Conservation (phyloP, 2,797 vertebrate genomes). For the Cirrhinus molitorella region DNA sequence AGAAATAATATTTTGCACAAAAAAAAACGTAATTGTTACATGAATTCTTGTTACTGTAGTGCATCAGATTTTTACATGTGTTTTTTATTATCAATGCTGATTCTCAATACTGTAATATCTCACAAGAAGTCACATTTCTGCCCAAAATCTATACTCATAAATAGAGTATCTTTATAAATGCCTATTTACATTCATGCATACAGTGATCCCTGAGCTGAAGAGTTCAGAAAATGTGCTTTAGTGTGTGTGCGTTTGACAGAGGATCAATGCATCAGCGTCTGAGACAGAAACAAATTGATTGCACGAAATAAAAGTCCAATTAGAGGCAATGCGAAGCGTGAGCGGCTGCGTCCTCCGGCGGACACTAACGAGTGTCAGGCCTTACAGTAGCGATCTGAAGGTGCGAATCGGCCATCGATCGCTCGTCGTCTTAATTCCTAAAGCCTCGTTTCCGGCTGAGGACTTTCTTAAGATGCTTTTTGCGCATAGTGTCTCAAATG, state of each 20-base stretch:
- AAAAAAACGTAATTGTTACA: no score
- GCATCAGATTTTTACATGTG: no score
- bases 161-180: no score
- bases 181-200: no score
- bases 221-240: not conserved
- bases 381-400: conserved; percentile 55
- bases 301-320: conserved; percentile 85
- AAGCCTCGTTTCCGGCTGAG: conserved; percentile 57
- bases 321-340: conserved; percentile 70
- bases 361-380: conserved; percentile 55
- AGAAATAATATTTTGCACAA: no score
- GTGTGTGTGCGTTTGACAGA: conserved; percentile 67
- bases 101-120: no score
- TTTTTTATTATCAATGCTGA: no score
- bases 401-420: conserved; percentile 67
- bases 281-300: conserved; percentile 82
- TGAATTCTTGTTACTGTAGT: no score
- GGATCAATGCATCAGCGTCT: conserved; percentile 77
- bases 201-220: no score
- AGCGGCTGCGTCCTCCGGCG: no score
- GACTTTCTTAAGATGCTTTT: conserved; percentile 69
- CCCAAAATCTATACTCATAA: no score
- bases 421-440: conserved; percentile 69
- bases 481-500: conserved; percentile 74
- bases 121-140: no score